These are phyloP conservation scores for Drosophila ogumai DNA, from an alignment of 1,140 invertebrate genomes.

Conservation along the genomic window DNA sequence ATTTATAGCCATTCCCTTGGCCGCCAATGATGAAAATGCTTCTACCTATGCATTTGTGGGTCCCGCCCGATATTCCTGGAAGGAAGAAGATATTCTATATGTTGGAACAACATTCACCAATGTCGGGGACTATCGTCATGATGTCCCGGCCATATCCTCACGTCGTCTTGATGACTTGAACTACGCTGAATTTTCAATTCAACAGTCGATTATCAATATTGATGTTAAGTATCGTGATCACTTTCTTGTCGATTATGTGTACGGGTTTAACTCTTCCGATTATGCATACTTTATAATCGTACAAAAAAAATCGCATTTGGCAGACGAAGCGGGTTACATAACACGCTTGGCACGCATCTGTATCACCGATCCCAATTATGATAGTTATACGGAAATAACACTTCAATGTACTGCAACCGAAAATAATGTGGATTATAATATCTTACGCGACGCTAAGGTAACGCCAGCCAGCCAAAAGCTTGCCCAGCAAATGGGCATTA, in stretches of 20 bases:
- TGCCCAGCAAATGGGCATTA: slow-evolving; percentile 91
- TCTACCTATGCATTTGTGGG: slow-evolving; percentile 98
- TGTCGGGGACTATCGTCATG: slow-evolving; percentile 95
- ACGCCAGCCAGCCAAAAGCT: slow-evolving; percentile 92
- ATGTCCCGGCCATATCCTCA: slow-evolving; percentile 96
- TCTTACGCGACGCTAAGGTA: slow-evolving; percentile 96
- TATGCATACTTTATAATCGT: slow-evolving; percentile 98
- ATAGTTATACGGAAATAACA: slow-evolving; percentile 97
- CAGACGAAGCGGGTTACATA: slow-evolving; percentile 95
- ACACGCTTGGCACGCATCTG: slow-evolving; percentile 96
- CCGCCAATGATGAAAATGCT: slow-evolving; percentile 95
- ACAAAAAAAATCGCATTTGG: slow-evolving; percentile 95
- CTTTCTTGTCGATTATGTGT: slow-evolving; percentile 97
- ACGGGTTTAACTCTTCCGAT: slow-evolving; percentile 97
- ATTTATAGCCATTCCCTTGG: slow-evolving; percentile 92
- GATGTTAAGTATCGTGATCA: slow-evolving; percentile 98
- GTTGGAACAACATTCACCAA: slow-evolving; percentile 97
- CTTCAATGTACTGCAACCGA: slow-evolving; percentile 90
- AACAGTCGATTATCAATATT: slow-evolving; percentile 94
- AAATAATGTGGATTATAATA: slow-evolving; percentile 89
- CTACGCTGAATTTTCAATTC: slow-evolving; percentile 93
- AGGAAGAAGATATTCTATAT: slow-evolving; percentile 93
- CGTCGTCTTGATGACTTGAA: slow-evolving; percentile 91
- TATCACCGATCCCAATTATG: slow-evolving; percentile 96
- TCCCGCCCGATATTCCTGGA: slow-evolving; percentile 93